Evolutionary conservation across 1,140 invertebrate species (phyloP).

Genomic region (Prorops nasuta): DNA sequence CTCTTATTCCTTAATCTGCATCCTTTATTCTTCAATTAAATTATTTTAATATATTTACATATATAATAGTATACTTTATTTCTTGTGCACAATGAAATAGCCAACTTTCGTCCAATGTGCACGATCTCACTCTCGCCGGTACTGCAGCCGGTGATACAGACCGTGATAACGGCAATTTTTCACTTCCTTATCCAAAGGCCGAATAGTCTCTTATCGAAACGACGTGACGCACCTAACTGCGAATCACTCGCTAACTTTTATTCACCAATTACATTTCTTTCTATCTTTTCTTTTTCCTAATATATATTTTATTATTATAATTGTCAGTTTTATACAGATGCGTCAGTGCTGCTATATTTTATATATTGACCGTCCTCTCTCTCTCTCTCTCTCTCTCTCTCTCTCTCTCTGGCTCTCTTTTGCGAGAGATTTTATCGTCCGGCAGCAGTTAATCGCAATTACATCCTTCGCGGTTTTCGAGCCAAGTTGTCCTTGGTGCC

Average conservation of each 20-base stretch:
- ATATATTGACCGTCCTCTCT: background rate
- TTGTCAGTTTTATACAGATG: no score
- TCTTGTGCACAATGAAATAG: no score
- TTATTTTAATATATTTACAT: background rate
- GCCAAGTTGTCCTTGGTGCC: conserved; percentile 10
- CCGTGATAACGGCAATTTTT: conserved; percentile 36
- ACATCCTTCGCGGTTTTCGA: background rate
- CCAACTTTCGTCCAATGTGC: no score
- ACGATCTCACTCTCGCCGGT: no score
- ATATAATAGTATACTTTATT: no score
- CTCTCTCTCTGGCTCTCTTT: no score
- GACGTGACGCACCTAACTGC: conserved; percentile 24
- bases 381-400: background rate
- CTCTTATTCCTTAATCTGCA: no score
- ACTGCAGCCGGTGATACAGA: conserved; percentile 23
- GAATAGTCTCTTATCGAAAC: conserved; percentile 40
- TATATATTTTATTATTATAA: no score
- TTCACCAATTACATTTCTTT: no score
- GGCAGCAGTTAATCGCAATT: background rate
- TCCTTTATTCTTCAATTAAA: background rate
- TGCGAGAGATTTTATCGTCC: background rate
- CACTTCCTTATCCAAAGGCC: conserved; percentile 38
- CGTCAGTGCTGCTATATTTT: no score
- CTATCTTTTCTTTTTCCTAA: background rate
- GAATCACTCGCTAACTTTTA: background rate